Base-by-base conservation (phyloP, 2,888 invertebrate species). In the Acleris literana region DNA sequence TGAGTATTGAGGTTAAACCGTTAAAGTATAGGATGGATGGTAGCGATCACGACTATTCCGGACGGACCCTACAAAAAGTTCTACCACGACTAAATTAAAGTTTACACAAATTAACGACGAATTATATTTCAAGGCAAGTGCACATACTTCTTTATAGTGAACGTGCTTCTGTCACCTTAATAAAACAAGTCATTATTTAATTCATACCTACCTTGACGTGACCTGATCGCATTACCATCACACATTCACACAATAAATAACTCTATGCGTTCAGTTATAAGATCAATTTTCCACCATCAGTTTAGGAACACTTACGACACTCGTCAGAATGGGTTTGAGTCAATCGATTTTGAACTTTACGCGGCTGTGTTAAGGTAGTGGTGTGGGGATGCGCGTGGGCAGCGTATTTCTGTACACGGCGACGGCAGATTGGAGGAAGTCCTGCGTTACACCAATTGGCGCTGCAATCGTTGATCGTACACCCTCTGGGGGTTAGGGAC, bases 401-500 rank as follows among this genome's bases (percentile, higher is more conserved):
- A 39, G 29, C 16, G 55, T 61, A 56, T 65, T 65, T 61, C 46
- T 11, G 60, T 65, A 48, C 63, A 43, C 44, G 55, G 57, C 25
- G 60, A 33, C 49, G 25, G 60, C 69, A 71, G 72, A 71, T 71
- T 72, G 68, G 63, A 57, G 79, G 79, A 78, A 76, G 76, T 71
- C 72, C 72, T 70, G 74, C 69, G 73, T 76, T 75, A 72, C 70
- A 59, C 58, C 78, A 77, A 77, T 79, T 78, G 76, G 46, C 17
- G 46, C 53, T 53, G 57, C 52, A 66, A 66, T 62, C 61, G 57
- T 56, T 7, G 22, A n/a, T 0, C 29, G 48, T 18, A 62, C 66
- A 25, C 11, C 3, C 13, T 1, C 17, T 43, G 33, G 57, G 39
- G 62, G 25, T 6, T 17, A 17, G 20, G 66, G 61, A 20, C 7